phyloP scores from a whole-genome alignment of 2,113 vertebrate genomes.

The Fregata magnificens region DNA sequence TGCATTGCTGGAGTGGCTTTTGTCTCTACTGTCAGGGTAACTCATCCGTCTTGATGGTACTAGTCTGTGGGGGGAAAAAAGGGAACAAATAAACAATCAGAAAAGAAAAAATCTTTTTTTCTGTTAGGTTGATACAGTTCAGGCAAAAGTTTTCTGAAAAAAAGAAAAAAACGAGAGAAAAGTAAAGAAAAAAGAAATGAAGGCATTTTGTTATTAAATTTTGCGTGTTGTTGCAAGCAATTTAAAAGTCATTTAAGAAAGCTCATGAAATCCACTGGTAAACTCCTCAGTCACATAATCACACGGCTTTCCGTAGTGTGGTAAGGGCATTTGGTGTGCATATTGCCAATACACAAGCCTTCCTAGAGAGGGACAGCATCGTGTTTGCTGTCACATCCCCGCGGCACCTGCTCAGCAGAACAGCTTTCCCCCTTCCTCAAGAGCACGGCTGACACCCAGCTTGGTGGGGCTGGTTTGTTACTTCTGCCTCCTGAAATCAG shows the following conservation, averaged over 20 bases:
- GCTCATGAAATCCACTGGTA: not conserved
- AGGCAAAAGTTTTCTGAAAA: not conserved
- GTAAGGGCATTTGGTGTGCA: not conserved
- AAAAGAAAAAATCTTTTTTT: not conserved
- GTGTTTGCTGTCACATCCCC: accelerated
- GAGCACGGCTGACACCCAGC: no score
- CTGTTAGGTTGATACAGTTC: not conserved
- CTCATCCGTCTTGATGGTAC: accelerated
- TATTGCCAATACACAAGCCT: no score
- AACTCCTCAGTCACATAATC: not conserved
- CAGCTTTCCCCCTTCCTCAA: accelerated
- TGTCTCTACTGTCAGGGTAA: not conserved
- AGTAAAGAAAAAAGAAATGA: no score
- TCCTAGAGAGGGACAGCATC: no score
- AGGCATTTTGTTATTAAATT: not conserved
- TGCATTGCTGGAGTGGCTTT: not conserved
- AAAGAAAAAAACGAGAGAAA: not conserved
- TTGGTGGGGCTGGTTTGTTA: accelerated
- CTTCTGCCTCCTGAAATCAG: not conserved
- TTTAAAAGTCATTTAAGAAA: not conserved
- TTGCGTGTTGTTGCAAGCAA: not conserved
- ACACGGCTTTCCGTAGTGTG: accelerated
- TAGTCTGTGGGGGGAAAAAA: accelerated
- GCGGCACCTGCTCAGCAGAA: not conserved
- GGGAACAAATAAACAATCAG: not conserved